These are phyloP conservation scores for Agrotis segetum DNA, from an alignment of 2,888 invertebrate species.

Conservation along the genomic window DNA sequence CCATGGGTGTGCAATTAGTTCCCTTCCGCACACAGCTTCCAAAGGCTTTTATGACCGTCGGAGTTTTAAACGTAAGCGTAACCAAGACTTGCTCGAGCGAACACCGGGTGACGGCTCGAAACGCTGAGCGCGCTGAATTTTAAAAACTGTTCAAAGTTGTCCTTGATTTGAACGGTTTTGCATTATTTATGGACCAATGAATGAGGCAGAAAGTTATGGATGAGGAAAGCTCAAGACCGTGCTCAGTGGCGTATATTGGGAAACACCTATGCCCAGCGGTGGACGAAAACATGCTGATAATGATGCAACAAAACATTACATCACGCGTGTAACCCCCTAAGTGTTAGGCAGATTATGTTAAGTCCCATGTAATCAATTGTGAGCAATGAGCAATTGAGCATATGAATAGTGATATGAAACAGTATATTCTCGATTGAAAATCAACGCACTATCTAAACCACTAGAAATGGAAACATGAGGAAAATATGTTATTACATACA, in stretches of 20 bases:
- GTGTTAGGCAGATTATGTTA: too few relatives aligned
- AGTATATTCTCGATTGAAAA: not conserved
- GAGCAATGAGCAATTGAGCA: too few relatives aligned
- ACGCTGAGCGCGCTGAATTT: slow-evolving; percentile 1
- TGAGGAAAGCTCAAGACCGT: too few relatives aligned
- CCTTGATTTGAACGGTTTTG: slow-evolving; percentile 6
- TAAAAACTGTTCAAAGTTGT: slow-evolving; percentile 9
- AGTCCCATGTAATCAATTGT: too few relatives aligned
- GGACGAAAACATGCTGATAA: too few relatives aligned
- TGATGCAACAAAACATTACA: too few relatives aligned
- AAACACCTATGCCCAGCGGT: too few relatives aligned
- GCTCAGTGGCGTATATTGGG: too few relatives aligned
- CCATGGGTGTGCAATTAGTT: slow-evolving; percentile 84
- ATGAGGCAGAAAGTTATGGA: too few relatives aligned
- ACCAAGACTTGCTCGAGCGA: slow-evolving; percentile 68
- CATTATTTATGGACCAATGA: not conserved
- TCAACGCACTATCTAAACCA: not conserved
- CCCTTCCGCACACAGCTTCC: slow-evolving; percentile 75
- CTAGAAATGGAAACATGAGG: not conserved
- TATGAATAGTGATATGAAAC: too few relatives aligned
- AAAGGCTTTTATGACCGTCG: slow-evolving; percentile 74
- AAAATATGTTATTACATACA: slow-evolving; percentile 20
- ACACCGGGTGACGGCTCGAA: slow-evolving; percentile 67
- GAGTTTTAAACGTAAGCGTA: slow-evolving; percentile 72
- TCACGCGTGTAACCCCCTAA: too few relatives aligned